Base-by-base conservation (phyloP, 2,888 invertebrate species). In the Platycheirus rosarum region DNA sequence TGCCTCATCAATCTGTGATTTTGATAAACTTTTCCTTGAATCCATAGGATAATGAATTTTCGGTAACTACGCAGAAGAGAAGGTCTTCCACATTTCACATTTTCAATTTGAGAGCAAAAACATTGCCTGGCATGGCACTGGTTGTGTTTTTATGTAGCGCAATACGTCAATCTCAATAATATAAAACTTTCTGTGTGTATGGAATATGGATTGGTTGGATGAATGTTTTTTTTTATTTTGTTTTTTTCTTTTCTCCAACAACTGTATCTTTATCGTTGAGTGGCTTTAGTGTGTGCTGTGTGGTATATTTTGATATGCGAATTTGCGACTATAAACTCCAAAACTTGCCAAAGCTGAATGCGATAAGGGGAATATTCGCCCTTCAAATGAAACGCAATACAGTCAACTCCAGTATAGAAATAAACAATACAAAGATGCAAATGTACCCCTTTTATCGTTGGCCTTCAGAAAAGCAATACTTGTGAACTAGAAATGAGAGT, bases 1-100 rank as follows among this genome's bases (percentile, higher is more conserved):
- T 44, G 20, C 14, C 40, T 5, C 71, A 68, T 62, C 55, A 63
- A 77, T 57, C 44, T 49, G 42, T 18, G 48, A 46, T 76, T 71
- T 20, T 35, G 3, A 35, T 23, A 40, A 37, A 23, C 49, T 44
- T 57, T 49, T 51, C 46, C 46, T 46, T 51, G 29, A 13, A 44
- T 65, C 42, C 66, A 80, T 69, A 65, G 66, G 75, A 80, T 66
- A 71, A 75, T 80, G 80, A 80, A 75, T 80, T 80, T 82, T 82
- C 75, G 82, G 76, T 77, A 82, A 82, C 82, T 82, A 82, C 82
- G 82, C 82, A 76, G 82, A 76, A 80, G 80, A 80, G 75, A 75
- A 82, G 82, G 82, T 73, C 82, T 82, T 76, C 82, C 63, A 77
- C 77, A 82, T 77, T 82, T 82, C 77, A 76, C 76, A 82, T 76